Percentiles rank a stretch among this genome's conserved stretches.
phyloP scores from a whole-genome alignment of 2,113 vertebrate species.

The Polypterus bichir region DNA sequence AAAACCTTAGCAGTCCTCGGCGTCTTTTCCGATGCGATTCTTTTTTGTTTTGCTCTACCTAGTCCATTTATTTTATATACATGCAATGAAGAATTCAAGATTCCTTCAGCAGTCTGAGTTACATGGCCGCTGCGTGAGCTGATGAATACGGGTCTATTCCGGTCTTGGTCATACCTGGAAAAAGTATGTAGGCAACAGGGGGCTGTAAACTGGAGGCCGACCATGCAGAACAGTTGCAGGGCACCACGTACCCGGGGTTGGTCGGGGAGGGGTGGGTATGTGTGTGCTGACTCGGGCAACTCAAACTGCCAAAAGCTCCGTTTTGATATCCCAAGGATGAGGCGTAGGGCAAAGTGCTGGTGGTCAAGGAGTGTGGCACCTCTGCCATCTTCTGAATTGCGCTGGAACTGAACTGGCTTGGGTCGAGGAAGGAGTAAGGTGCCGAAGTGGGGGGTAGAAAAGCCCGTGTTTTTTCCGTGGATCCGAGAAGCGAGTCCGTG shows the following conservation, averaged over 20 bases:
- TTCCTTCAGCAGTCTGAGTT: conserved; percentile 38
- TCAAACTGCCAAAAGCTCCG: conserved; percentile 86
- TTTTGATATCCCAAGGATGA: conserved; percentile 98
- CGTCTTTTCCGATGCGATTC: conserved; percentile 1
- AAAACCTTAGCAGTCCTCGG: background rate
- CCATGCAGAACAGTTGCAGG: conserved; percentile 98
- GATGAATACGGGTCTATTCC: conserved; percentile 95
- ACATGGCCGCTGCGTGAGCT: conserved; percentile 93
- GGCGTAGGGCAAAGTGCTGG: conserved; percentile 85
- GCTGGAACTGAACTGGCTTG: conserved; percentile 89
- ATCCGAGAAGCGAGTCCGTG: conserved; percentile 78
- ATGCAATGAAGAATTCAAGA: conserved; percentile 62
- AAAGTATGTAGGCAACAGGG: conserved; percentile 98
- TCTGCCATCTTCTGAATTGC: conserved; percentile 97
- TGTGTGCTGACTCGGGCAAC: conserved; percentile 93
- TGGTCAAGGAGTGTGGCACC: conserved; percentile 89
- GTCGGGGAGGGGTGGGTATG: conserved; percentile 98
- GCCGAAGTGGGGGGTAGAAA: conserved; percentile 87
- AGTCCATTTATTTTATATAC: conserved; percentile 42
- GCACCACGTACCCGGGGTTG: conserved; percentile 96
- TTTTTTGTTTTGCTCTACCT: background rate
- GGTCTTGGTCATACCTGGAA: conserved; percentile 98
- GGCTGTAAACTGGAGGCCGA: conserved; percentile 95
- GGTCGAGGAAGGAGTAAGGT: conserved; percentile 95
- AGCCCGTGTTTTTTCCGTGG: conserved; percentile 83